These are phyloP conservation scores for Piscicola geometra DNA, from an alignment of 2,888 invertebrate genomes.

Conservation along the genomic window DNA sequence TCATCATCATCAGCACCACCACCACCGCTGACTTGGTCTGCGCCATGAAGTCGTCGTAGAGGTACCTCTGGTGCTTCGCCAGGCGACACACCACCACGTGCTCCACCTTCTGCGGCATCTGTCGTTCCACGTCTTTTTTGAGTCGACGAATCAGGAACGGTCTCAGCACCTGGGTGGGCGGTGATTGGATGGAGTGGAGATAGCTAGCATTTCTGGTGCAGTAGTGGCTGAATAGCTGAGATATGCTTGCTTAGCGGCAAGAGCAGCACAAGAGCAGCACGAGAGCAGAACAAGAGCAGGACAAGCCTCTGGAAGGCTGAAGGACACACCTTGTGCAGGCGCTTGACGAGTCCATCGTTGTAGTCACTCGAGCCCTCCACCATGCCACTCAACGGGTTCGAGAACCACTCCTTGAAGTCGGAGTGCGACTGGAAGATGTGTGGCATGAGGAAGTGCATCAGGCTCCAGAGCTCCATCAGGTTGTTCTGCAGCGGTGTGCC, in stretches of 20 bases:
- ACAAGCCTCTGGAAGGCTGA: too few species aligned
- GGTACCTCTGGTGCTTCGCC: conserved; percentile 88
- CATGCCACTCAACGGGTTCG: conserved; percentile 92
- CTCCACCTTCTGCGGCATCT: conserved; percentile 79
- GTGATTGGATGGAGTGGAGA: too few species aligned
- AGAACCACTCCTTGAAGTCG: conserved; percentile 94
- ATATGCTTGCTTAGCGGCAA: not conserved
- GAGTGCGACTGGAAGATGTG: conserved; percentile 72
- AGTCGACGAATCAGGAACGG: conserved; percentile 91
- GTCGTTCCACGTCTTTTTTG: conserved; percentile 98
- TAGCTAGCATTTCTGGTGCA: too few species aligned
- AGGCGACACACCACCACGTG: conserved; percentile 60
- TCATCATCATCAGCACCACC: not conserved
- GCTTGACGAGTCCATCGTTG: conserved; percentile 79
- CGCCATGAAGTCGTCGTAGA: conserved; percentile 99
- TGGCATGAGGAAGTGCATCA: conserved; percentile 98
- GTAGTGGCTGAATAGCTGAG: too few species aligned
- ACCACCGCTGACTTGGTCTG: conserved; percentile 66
- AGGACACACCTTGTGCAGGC: conserved; percentile 83
- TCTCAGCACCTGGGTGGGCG: conserved; percentile 68
- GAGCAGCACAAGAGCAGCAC: too few species aligned
- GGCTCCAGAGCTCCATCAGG: conserved; percentile 92
- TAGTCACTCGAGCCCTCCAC: conserved; percentile 86
- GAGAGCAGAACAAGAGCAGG: too few species aligned
- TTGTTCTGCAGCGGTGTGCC: conserved; percentile 98